These are phyloP conservation scores for Halictus rubicundus DNA, from an alignment of 1,140 invertebrate species.

Conservation along the genomic window DNA sequence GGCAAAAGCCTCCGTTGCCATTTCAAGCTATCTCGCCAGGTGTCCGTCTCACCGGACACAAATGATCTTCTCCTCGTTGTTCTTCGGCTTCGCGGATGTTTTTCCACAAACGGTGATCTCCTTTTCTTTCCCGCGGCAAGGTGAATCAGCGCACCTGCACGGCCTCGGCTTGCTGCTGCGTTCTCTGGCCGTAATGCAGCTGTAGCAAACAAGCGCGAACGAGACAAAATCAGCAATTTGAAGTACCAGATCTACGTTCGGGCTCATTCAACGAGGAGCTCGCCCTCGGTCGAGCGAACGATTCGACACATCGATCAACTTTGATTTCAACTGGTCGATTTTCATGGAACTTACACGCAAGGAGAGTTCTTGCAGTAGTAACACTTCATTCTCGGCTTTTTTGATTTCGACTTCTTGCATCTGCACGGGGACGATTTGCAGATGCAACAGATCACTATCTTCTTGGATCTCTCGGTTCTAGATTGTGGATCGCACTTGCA, in stretches of 20 bases:
- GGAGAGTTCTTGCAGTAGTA: constrained; percentile 72
- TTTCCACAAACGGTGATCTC: constrained; percentile 29
- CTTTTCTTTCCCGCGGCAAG: constrained; percentile 41
- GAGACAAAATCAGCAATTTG: constrained; percentile 36
- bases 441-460: constrained; percentile 37
- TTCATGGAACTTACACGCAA: constrained; percentile 62
- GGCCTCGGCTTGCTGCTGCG: constrained; percentile 42
- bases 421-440: constrained; percentile 59
- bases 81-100: constrained; percentile 33
- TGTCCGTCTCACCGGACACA: constrained; percentile 24
- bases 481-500: constrained; percentile 26
- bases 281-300: not conserved
- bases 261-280: not conserved
- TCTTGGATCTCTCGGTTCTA: constrained; percentile 21
- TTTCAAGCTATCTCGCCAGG: not conserved
- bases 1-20: too few species aligned
- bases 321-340: not conserved
- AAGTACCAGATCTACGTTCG: constrained; percentile 31
- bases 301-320: not conserved
- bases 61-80: constrained; percentile 34
- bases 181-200: constrained; percentile 48
- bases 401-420: constrained; percentile 47
- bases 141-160: constrained; percentile 62
- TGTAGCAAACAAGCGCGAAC: constrained; percentile 41
- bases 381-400: constrained; percentile 65